Evolutionary conservation across 2,888 invertebrate genomes (phyloP).

Genomic region (Dryobotodes eremita): DNA sequence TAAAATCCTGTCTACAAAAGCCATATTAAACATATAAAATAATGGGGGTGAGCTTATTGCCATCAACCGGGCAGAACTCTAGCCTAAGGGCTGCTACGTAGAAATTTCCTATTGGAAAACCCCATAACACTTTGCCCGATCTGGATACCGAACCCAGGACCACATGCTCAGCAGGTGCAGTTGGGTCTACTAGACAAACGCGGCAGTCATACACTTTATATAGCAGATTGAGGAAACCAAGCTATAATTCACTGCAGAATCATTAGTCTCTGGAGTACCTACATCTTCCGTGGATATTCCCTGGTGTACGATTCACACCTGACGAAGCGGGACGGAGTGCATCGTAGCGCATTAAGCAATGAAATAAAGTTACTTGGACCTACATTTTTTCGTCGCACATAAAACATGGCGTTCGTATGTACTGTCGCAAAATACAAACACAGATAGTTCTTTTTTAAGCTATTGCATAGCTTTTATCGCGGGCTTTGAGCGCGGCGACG

Average conservation of each 20-base stretch:
- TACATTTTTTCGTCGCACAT: not conserved
- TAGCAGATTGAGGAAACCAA: conserved; percentile 3
- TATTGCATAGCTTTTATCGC: too few relatives aligned
- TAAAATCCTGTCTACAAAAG: too few relatives aligned
- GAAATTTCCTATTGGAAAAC: not conserved
- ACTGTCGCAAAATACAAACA: too few relatives aligned
- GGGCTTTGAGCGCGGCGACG: too few relatives aligned
- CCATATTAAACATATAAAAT: too few relatives aligned
- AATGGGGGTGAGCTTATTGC: not conserved
- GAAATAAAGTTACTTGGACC: not conserved
- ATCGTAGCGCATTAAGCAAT: not conserved
- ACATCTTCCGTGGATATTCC: not conserved
- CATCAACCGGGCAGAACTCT: not conserved
- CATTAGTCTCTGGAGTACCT: conserved; percentile 10
- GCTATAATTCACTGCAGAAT: conserved; percentile 12
- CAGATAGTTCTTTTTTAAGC: too few relatives aligned
- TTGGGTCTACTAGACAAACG: not conserved
- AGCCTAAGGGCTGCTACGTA: not conserved
- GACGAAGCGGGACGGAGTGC: conserved; percentile 1
- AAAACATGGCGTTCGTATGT: not conserved
- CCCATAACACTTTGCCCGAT: not conserved
- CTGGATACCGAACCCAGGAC: not conserved
- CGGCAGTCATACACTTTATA: not conserved
- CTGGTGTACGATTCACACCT: conserved; percentile 28
- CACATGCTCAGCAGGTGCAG: not conserved